Conservation (phyloP, 1,140 invertebrate species). For the Eriosoma lanigerum region DNA sequence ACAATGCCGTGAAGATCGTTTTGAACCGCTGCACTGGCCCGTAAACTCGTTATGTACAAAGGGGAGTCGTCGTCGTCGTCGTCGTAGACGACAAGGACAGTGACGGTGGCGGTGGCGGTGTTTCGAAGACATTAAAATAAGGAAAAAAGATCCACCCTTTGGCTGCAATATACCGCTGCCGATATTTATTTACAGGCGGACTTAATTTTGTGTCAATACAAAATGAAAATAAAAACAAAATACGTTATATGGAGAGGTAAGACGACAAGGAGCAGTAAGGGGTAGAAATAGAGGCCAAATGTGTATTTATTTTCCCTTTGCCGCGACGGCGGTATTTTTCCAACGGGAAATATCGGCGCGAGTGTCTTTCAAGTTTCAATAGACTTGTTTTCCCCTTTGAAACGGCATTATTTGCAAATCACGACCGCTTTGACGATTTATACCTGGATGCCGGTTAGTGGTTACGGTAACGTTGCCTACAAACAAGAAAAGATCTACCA, state of each 20-base stretch:
- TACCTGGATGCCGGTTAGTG: neutral
- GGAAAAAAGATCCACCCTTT: slow-evolving; percentile 37
- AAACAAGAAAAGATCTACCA: neutral
- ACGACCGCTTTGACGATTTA: slow-evolving; percentile 15
- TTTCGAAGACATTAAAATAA: slow-evolving; percentile 42
- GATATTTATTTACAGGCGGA: slow-evolving; percentile 34
- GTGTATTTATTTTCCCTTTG: slow-evolving; percentile 14
- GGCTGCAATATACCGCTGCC: neutral
- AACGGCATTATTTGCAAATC: slow-evolving; percentile 18
- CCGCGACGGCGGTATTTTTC: neutral
- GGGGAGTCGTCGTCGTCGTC: neutral
- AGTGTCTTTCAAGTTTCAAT: slow-evolving; percentile 35
- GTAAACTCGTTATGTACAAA: slow-evolving; percentile 42
- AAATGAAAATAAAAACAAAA: slow-evolving; percentile 53
- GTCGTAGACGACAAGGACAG: too few species aligned
- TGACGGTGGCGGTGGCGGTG: neutral
- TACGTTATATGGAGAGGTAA: neutral
- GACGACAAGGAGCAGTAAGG: neutral
- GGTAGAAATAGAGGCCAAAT: neutral
- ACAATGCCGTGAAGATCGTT: slow-evolving; percentile 26
- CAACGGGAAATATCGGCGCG: neutral
- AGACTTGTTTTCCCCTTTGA: slow-evolving; percentile 22
- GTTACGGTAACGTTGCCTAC: neutral
- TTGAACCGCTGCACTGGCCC: slow-evolving; percentile 46
- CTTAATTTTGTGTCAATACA: slow-evolving; percentile 51